Evolutionary conservation across 2,888 invertebrate species (phyloP), one percentile per base, ranked within the genome.

Genomic region (Caenorhabditis japonica): DNA sequence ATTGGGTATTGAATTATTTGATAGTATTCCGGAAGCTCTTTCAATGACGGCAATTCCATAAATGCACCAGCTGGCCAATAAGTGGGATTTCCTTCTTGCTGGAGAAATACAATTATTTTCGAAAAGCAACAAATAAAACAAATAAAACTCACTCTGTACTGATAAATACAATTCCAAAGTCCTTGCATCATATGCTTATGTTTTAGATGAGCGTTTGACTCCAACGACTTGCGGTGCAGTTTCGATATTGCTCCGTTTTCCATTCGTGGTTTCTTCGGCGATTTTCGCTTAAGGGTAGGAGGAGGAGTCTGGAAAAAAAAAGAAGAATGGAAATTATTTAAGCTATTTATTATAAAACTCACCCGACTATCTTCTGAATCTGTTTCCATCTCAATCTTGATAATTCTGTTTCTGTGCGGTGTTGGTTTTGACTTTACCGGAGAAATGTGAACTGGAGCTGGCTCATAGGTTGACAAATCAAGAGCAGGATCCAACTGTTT

Each of bases 11-110:
- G 94, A 55, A 99, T 97, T 87, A 94, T 94, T 83, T 93, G 93
- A 89, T 96, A 99, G 88, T 99, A 99, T 89, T 97, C 97, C 0
- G 97, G 94, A 90, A 96, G 96, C 75, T 92, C 90, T 87, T 95
- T 94, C 88, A 93, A 93, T 27, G 94, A 94, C 0, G 99, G 97
- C 86, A 96, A 94, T 88, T 95, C 94, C 93, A 97, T 93, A 88
- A 99, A 99, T 83, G 94, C 91, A 62, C 94, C 90, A 90, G 95
- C 93, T 0, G 95, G 93, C 82, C 93, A 92, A 13, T 97, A 78
- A 10, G 15, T 33, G 0, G 43, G 47, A 39, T 64, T 55, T 19
- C 44, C 82, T 92, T 91, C 92, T 91, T 83, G 44, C 88, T 88
- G 74, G n/a, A 59, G 69, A 76, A 61, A 33, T 52, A 59, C 19